Conservation (phyloP, 1,140 invertebrate species). For the Drosophila navojoa region DNA sequence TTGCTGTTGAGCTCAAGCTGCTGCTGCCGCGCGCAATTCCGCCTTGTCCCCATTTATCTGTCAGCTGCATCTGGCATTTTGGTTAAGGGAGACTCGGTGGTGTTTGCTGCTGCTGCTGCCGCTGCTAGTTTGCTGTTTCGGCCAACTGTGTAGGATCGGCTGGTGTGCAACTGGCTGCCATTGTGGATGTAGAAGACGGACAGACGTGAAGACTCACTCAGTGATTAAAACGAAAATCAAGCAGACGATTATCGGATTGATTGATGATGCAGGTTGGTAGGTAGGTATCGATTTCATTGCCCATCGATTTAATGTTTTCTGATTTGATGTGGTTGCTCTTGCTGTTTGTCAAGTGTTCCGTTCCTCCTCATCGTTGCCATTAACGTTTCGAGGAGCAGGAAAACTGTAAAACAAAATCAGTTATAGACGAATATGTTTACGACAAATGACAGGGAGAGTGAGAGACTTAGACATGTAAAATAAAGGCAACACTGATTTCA, state of each 20-base stretch:
- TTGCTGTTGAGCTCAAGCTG: slow-evolving; percentile 76
- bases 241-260: slow-evolving; percentile 17
- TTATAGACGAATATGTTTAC: slow-evolving; percentile 68
- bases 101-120: slow-evolving; percentile 76
- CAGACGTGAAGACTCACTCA: slow-evolving; percentile 81
- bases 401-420: slow-evolving; percentile 81
- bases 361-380: slow-evolving; percentile 80
- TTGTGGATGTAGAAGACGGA: slow-evolving; percentile 64
- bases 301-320: slow-evolving; percentile 15
- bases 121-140: slow-evolving; percentile 70
- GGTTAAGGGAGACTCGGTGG: slow-evolving; percentile 71
- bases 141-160: slow-evolving; percentile 58
- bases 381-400: slow-evolving; percentile 80
- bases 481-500: slow-evolving; percentile 68
- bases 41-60: slow-evolving; percentile 70
- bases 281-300: slow-evolving; percentile 10
- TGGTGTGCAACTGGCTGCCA: slow-evolving; percentile 56
- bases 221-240: slow-evolving; percentile 39
- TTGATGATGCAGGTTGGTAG: slow-evolving; percentile 13
- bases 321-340: slow-evolving; percentile 27
- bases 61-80: slow-evolving; percentile 52
- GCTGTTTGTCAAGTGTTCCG: slow-evolving; percentile 62
- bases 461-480: slow-evolving; percentile 45
- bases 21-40: slow-evolving; percentile 74
- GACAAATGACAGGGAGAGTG: slow-evolving; percentile 31